Evolutionary conservation across 2,888 invertebrate species (phyloP).

Genomic region (Xestia sexstrigata): DNA sequence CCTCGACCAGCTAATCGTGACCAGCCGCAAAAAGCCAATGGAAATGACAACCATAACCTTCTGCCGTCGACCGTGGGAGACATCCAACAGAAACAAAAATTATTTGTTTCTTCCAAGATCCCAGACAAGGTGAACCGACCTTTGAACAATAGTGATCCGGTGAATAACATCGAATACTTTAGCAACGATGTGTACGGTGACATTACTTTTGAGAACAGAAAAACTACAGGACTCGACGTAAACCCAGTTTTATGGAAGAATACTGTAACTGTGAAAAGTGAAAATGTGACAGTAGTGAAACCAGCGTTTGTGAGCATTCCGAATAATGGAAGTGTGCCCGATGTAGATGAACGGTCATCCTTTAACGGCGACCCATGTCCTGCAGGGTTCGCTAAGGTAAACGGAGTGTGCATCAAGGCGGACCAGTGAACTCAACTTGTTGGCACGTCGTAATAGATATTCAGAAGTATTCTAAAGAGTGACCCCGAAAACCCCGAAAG

Average conservation of each 20-base stretch:
- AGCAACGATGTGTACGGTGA: slow-evolving; percentile 45
- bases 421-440: slow-evolving; percentile 57
- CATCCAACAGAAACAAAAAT: slow-evolving; percentile 61
- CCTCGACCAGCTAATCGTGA: slow-evolving; percentile 53
- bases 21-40: slow-evolving; percentile 38
- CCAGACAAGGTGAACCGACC: slow-evolving; percentile 50
- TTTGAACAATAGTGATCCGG: slow-evolving; percentile 51
- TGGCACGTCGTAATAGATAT: neutral
- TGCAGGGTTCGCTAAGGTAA: slow-evolving; percentile 74
- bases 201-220: slow-evolving; percentile 22
- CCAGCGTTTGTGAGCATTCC: slow-evolving; percentile 16
- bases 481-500: neutral
- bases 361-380: slow-evolving; percentile 80
- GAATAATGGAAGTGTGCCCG: slow-evolving; percentile 56
- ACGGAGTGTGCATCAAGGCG: slow-evolving; percentile 75
- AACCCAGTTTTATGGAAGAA: slow-evolving; percentile 23
- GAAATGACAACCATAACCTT: slow-evolving; percentile 55
- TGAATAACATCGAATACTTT: slow-evolving; percentile 28
- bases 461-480: neutral
- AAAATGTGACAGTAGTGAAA: slow-evolving; percentile 54
- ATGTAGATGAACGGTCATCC: slow-evolving; percentile 74
- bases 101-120: slow-evolving; percentile 59
- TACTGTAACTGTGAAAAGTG: slow-evolving; percentile 44
- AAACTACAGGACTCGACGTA: slow-evolving; percentile 7
- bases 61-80: slow-evolving; percentile 57